Percentiles rank a stretch among this genome's conserved stretches.
phyloP scores from a whole-genome alignment of 2,797 vertebrate genomes.

The Eospalax fontanierii region DNA sequence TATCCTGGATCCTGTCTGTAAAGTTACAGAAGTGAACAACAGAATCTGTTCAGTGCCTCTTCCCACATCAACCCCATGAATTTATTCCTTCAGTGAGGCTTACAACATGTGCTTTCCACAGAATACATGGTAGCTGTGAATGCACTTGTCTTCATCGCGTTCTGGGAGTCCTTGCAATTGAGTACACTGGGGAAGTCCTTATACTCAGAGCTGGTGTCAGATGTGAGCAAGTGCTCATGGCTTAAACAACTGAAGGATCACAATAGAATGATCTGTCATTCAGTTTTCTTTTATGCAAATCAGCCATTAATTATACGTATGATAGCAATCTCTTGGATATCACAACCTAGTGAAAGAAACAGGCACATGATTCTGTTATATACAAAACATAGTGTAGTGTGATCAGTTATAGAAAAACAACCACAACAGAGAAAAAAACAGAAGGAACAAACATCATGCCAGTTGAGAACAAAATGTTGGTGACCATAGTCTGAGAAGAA shows the following conservation, averaged over 20 bases:
- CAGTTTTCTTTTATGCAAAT: background rate
- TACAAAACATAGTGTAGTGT: background rate
- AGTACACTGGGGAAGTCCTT: background rate
- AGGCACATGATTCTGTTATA: no score
- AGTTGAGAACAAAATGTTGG: background rate
- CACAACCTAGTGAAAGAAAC: no score
- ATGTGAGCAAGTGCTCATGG: background rate
- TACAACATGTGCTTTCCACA: background rate
- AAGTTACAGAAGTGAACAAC: accelerated
- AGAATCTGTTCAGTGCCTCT: background rate
- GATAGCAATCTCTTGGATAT: background rate
- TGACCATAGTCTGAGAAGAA: background rate
- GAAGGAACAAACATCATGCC: background rate
- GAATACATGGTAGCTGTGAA: background rate
- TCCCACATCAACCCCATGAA: accelerated
- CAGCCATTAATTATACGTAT: background rate
- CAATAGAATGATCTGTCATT: background rate
- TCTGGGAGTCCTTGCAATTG: background rate
- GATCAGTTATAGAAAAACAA: background rate
- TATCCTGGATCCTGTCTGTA: background rate
- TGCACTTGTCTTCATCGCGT: background rate
- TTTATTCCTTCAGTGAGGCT: background rate
- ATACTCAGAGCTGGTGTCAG: background rate
- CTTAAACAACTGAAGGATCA: background rate
- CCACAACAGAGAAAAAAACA: background rate